Conservation (phyloP, 2,113 vertebrate species). For the Seriola quinqueradiata region DNA sequence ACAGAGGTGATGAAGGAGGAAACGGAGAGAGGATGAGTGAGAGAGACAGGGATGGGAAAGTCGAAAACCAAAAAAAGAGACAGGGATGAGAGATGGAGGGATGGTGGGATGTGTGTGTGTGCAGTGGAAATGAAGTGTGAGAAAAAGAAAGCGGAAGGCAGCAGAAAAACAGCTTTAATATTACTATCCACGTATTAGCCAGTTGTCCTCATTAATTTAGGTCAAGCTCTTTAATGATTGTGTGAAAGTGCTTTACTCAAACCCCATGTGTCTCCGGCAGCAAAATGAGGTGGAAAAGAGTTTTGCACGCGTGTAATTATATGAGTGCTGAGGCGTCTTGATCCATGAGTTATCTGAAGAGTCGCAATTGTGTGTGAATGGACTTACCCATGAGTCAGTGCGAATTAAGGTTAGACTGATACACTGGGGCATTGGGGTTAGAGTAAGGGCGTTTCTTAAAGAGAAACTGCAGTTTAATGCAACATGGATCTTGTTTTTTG, state of each 20-base stretch:
- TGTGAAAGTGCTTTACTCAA: slow-evolving; percentile 62
- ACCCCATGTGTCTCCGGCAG: slow-evolving; percentile 42
- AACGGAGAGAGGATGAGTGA: not conserved
- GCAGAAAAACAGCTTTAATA: slow-evolving; percentile 41
- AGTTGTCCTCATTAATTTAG: slow-evolving; percentile 68
- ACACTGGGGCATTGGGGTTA: not conserved
- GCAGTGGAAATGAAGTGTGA: slow-evolving; percentile 40
- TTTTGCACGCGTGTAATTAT: slow-evolving; percentile 50
- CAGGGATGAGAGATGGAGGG: slow-evolving; percentile 9
- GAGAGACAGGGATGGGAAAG: slow-evolving; percentile 22
- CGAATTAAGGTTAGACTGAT: not conserved
- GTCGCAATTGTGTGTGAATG: slow-evolving; percentile 8
- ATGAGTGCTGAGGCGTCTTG: slow-evolving; percentile 21
- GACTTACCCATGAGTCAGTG: slow-evolving; percentile 12
- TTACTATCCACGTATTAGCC: slow-evolving; percentile 37
- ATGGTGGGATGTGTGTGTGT: not conserved
- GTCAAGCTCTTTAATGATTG: slow-evolving; percentile 67
- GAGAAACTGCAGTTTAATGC: not conserved
- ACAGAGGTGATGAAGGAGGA: not conserved
- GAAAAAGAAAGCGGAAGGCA: slow-evolving; percentile 10
- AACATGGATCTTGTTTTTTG: not conserved
- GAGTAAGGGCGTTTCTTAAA: not conserved
- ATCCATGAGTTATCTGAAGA: slow-evolving; percentile 42
- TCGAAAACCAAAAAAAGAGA: slow-evolving; percentile 26
- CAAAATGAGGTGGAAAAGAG: slow-evolving; percentile 63